Base-by-base conservation (phyloP, 2,113 vertebrate genomes). In the Bettongia penicillata region DNA sequence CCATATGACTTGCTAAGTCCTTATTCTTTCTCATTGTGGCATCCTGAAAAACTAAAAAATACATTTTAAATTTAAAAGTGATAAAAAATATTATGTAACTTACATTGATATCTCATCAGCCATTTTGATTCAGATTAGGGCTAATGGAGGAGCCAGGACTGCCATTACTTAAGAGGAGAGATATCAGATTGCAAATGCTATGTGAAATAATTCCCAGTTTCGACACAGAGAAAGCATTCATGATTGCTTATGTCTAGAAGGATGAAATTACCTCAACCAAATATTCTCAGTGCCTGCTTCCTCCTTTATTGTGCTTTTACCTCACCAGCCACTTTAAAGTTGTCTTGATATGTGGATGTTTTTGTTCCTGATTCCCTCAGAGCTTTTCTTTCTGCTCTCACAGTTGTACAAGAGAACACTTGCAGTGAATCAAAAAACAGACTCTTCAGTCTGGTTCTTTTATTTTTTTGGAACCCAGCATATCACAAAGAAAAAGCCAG, bases 401-500 rank as follows among this genome's bases (percentile, higher is more conserved):
- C 3, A 53, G 55, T 8, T 95, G 89, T 94, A 93, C 94, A 53
- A 68, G 92, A 48, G 90, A 94, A 90, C 37, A 43, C 89, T 0
- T 93, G 91, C 94, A 91, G 50, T 90, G 91, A 93, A 95, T 93
- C 53, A 95, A 89, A 97, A 92, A 51, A 92, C 53, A 50, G 68
- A 94, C 52, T 26, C 9, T 51, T 93, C 94, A 90, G 68, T 90
- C 50, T 90, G 96, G 84, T 94, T 37, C 68, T 93, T 51, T 92
- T 95, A 96, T 95, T 93, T 25, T 55, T 53, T 93, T 96, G 31
- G 91, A 95, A 90, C 93, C 57, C 93, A 94, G n/a, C 50, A 68
- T 94, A 90, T 96, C 95, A 94, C 90, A 92, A 47, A 94, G 68
- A 91, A 98, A 90, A 96, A 97, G 8, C 51, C 94, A 95, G 91